Conservation (phyloP, 2,888 invertebrate genomes). For the Ommatoiulus sabulosus region DNA sequence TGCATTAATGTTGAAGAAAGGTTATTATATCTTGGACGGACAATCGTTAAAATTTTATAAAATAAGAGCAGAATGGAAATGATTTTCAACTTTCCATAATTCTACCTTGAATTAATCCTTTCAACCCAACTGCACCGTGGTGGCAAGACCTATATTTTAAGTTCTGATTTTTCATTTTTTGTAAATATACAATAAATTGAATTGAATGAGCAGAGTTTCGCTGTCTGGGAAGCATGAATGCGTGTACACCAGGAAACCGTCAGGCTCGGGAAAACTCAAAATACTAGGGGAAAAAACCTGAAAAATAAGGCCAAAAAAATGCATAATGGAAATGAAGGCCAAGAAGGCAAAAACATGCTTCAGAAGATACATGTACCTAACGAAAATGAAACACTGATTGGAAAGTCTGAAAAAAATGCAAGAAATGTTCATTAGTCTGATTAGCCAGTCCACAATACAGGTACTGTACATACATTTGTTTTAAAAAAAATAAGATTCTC, state of each 20-base stretch:
- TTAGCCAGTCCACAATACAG: too few relatives aligned
- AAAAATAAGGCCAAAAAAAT: neutral
- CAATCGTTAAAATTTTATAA: neutral
- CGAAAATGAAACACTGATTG: neutral
- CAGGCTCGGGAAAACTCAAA: conserved; percentile 4
- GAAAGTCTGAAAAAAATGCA: neutral
- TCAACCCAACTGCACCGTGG: neutral
- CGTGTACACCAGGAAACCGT: neutral
- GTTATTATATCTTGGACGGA: neutral
- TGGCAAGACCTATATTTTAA: neutral
- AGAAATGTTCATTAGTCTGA: neutral
- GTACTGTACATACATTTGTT: too few relatives aligned
- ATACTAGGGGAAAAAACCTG: neutral
- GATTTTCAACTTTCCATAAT: conserved; percentile 25
- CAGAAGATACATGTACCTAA: neutral
- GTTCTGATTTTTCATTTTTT: neutral
- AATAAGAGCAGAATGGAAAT: neutral
- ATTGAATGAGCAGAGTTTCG: neutral
- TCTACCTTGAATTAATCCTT: conserved; percentile 28
- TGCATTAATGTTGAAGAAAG: neutral
- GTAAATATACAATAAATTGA: neutral
- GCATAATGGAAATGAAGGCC: conserved; percentile 13
- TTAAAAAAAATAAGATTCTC: too few relatives aligned
- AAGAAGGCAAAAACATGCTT: neutral
- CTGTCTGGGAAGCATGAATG: neutral